phyloP scores from a whole-genome alignment of 1,140 invertebrate species.

The Chironomus striatipennis region DNA sequence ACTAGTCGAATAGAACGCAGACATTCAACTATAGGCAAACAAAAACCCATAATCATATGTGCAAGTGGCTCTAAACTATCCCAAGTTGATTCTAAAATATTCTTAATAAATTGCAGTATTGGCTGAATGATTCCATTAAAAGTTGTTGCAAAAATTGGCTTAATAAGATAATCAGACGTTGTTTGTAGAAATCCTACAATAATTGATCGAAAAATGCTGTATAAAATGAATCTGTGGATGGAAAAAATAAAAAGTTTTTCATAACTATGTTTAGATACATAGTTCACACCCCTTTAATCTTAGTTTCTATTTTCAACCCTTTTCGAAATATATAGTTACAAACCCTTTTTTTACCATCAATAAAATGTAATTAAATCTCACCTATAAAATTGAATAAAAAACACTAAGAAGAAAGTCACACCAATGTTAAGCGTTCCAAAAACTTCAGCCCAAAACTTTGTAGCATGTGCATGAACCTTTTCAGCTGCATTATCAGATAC shows the following conservation, averaged over 20 bases:
- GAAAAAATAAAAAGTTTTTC: neutral
- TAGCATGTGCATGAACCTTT: slow-evolving; percentile 48
- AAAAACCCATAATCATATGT: slow-evolving; percentile 31
- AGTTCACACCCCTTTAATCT: slow-evolving; percentile 30
- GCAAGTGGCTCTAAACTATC: slow-evolving; percentile 54
- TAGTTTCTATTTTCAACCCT: too few relatives aligned
- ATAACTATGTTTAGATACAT: too few relatives aligned
- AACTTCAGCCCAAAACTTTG: slow-evolving; percentile 56
- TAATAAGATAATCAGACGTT: slow-evolving; percentile 55
- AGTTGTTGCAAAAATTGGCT: slow-evolving; percentile 51
- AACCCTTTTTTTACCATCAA: too few relatives aligned
- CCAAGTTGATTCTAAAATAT: slow-evolving; percentile 49
- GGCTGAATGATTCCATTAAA: slow-evolving; percentile 58
- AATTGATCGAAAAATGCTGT: slow-evolving; percentile 48
- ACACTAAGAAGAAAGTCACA: slow-evolving; percentile 50
- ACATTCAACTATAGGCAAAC: slow-evolving; percentile 34
- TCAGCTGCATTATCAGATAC: slow-evolving; percentile 47
- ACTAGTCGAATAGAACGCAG: slow-evolving; percentile 30
- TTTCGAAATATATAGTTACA: too few relatives aligned
- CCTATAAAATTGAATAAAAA: slow-evolving; percentile 47
- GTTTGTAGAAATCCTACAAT: slow-evolving; percentile 51
- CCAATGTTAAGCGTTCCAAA: slow-evolving; percentile 53
- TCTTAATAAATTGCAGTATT: slow-evolving; percentile 50
- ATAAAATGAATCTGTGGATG: slow-evolving; percentile 45
- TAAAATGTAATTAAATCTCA: too few relatives aligned